A percentile compares a stretch with the other conserved stretches of the same genome.
Conservation (phyloP, 1,140 invertebrate species). For the Trichoplusia ni region DNA sequence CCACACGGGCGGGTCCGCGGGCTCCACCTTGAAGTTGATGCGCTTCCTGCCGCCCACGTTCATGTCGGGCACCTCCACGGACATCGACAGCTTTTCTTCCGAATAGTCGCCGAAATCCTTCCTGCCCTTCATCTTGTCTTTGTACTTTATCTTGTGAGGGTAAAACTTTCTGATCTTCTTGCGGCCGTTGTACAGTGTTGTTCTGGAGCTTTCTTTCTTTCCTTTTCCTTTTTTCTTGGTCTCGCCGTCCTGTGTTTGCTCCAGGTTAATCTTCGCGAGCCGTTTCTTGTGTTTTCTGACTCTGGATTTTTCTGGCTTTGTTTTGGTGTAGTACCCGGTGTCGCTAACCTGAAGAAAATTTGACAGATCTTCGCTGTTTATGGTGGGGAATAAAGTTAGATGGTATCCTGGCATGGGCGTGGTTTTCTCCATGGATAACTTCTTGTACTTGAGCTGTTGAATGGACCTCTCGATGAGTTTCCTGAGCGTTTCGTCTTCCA, state of each 20-base stretch:
- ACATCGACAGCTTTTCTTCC: slow-evolving; percentile 64
- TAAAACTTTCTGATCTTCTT: slow-evolving; percentile 71
- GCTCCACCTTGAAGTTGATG: slow-evolving; percentile 49
- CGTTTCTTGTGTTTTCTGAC: slow-evolving; percentile 38
- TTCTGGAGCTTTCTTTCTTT: slow-evolving; percentile 43
- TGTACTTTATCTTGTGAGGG: slow-evolving; percentile 70
- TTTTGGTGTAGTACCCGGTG: slow-evolving; percentile 29
- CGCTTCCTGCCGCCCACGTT: slow-evolving; percentile 22
- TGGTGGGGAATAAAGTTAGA: slow-evolving; percentile 48
- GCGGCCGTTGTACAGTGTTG: slow-evolving; percentile 47
- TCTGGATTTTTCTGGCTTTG: slow-evolving; percentile 25
- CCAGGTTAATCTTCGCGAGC: not conserved
- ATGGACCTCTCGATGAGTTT: slow-evolving; percentile 68
- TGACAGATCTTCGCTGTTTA: slow-evolving; percentile 60
- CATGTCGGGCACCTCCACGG: slow-evolving; percentile 54
- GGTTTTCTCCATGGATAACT: slow-evolving; percentile 46
- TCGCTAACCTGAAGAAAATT: slow-evolving; percentile 53
- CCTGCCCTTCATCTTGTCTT: slow-evolving; percentile 48
- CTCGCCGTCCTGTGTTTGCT: slow-evolving; percentile 21
- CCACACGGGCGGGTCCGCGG: slow-evolving; percentile 56
- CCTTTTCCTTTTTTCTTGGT: slow-evolving; percentile 40
- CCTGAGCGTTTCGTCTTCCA: slow-evolving; percentile 53
- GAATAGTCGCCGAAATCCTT: slow-evolving; percentile 50
- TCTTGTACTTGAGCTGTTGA: slow-evolving; percentile 63
- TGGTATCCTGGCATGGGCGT: slow-evolving; percentile 39